Percentiles rank a stretch among this genome's conserved stretches.
Evolutionary conservation across 2,797 vertebrate species (phyloP).

Genomic region (Tangara arthus): DNA sequence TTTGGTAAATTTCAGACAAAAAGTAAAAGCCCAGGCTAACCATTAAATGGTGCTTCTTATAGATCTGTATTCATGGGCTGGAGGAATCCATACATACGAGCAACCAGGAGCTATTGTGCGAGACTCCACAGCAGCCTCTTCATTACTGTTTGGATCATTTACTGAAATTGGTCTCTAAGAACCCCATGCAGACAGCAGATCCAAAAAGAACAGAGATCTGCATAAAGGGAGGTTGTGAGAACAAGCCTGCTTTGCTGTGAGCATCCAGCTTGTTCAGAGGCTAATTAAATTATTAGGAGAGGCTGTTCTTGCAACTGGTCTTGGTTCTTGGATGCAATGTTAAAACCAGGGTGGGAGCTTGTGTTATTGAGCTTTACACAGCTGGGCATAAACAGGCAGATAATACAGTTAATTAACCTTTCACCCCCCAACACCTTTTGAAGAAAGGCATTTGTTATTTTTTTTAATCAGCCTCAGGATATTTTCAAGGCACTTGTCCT

Average conservation of each 20-base stretch:
- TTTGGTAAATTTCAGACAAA: slow-evolving; percentile 92
- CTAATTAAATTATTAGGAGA: slow-evolving; percentile 73
- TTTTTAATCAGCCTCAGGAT: slow-evolving; percentile 56
- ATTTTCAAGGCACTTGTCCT: slow-evolving; percentile 61
- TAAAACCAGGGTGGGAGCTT: slow-evolving; percentile 57
- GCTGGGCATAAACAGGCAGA: slow-evolving; percentile 77
- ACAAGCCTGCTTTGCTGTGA: not conserved
- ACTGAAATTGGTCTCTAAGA: slow-evolving; percentile 43
- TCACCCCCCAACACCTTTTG: slow-evolving; percentile 65
- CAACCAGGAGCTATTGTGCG: not conserved
- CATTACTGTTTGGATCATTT: slow-evolving; percentile 37
- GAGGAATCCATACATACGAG: slow-evolving; percentile 34
- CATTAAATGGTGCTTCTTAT: slow-evolving; percentile 55
- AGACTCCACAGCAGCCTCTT: slow-evolving; percentile 1
- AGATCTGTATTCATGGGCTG: slow-evolving; percentile 59
- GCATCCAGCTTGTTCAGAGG: slow-evolving; percentile 8
- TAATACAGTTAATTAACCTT: slow-evolving; percentile 81
- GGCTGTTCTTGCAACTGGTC: slow-evolving; percentile 55
- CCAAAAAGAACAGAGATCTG: not conserved
- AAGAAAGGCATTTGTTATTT: slow-evolving; percentile 65
- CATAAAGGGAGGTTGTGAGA: not conserved
- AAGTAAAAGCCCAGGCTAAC: slow-evolving; percentile 70
- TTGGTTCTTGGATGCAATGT: slow-evolving; percentile 61
- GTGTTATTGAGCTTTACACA: slow-evolving; percentile 69
- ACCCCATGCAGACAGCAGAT: not conserved